Evolutionary conservation across 2,888 invertebrate species (phyloP).

Genomic region (Phoronis australis): DNA sequence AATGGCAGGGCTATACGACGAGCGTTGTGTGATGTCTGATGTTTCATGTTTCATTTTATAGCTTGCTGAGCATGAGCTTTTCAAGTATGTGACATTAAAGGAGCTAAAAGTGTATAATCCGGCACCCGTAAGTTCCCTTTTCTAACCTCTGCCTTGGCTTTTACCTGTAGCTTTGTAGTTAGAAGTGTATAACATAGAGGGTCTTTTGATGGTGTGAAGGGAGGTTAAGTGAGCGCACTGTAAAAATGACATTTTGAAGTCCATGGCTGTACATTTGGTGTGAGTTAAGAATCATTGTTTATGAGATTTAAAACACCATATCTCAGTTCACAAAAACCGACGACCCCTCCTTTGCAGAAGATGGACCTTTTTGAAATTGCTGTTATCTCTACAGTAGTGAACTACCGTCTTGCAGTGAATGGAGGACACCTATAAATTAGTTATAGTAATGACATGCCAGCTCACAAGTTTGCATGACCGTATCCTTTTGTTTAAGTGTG

Average conservation of each 20-base stretch:
- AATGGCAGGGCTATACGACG: background rate
- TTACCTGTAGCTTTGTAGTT: background rate
- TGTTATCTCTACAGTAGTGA: too few species aligned
- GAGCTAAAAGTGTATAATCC: conserved; percentile 60
- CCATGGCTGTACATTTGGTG: too few species aligned
- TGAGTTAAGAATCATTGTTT: too few species aligned
- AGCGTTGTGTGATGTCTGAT: background rate
- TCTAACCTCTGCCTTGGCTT: background rate
- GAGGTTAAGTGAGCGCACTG: background rate
- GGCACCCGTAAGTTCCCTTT: conserved; percentile 25
- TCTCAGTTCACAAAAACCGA: too few species aligned
- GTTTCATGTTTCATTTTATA: conserved; percentile 16
- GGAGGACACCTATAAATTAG: too few species aligned
- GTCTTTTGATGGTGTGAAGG: background rate
- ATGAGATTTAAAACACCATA: too few species aligned
- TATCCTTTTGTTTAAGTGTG: too few species aligned
- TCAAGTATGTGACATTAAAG: conserved; percentile 79
- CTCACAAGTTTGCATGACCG: too few species aligned
- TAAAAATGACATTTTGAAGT: background rate
- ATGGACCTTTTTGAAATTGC: too few species aligned
- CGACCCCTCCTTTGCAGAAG: too few species aligned
- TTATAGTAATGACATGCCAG: too few species aligned
- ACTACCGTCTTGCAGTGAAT: too few species aligned
- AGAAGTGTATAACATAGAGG: background rate
- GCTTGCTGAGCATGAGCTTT: conserved; percentile 75